These are phyloP conservation scores for Proterorhinus semilunaris DNA, from an alignment of 2,113 vertebrate species.

Conservation along the genomic window DNA sequence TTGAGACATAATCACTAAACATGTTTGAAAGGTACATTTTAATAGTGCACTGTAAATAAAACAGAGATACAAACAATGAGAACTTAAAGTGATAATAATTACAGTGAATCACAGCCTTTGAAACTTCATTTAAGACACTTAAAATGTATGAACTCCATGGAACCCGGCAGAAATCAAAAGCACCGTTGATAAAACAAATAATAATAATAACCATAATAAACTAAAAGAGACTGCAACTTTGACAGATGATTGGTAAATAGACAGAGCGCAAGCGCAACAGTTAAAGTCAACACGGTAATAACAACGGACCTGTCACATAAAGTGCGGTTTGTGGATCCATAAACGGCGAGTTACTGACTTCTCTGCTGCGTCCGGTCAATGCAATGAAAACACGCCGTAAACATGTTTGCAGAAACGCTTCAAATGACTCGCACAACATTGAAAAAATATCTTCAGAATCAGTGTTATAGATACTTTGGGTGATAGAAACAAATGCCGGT, in stretches of 20 bases:
- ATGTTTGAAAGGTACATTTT: constrained; percentile 54
- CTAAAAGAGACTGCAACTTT: neutral
- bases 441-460: constrained; percentile 10
- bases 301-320: constrained; percentile 21
- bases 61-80: constrained; percentile 43
- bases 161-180: constrained; percentile 72
- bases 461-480: constrained; percentile 7
- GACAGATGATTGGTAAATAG: constrained; percentile 28
- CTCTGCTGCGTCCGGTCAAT: constrained; percentile 12
- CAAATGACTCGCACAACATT: constrained; percentile 20
- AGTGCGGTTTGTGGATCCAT: constrained; percentile 33
- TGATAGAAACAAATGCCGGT: constrained; percentile 2
- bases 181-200: constrained; percentile 40
- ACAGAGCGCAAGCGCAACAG: constrained; percentile 11
- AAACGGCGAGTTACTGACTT: constrained; percentile 8
- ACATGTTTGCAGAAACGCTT: constrained; percentile 4
- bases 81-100: constrained; percentile 35
- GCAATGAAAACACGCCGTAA: constrained; percentile 25
- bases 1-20: neutral
- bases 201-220: neutral
- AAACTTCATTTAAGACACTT: constrained; percentile 40
- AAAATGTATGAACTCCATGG: constrained; percentile 28
- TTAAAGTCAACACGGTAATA: constrained; percentile 7
- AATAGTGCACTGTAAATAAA: constrained; percentile 60
- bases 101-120: constrained; percentile 25